Conservation (phyloP, 2,797 vertebrate species). For the Tamandua tetradactyla region DNA sequence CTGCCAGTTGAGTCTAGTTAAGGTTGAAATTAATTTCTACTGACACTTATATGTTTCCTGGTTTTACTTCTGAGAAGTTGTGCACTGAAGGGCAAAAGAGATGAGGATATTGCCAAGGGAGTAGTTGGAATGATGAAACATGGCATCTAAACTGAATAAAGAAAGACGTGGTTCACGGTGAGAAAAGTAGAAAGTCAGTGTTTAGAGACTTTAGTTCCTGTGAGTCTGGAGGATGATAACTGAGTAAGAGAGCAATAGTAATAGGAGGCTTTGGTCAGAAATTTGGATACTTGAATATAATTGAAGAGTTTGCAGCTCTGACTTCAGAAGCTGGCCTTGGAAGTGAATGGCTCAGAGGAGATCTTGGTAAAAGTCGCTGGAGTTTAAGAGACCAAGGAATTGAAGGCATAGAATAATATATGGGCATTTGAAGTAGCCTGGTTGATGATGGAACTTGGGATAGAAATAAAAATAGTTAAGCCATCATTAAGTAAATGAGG, state of each 20-base stretch:
- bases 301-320: not conserved
- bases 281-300: not conserved
- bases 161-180: not conserved
- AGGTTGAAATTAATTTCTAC: not conserved
- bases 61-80: not conserved
- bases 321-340: not conserved
- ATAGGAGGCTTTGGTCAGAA: not conserved
- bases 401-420: too few relatives aligned
- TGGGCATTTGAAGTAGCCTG: too few relatives aligned
- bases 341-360: not conserved
- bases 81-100: not conserved
- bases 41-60: not conserved
- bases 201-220: not conserved
- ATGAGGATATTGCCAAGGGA: not conserved
- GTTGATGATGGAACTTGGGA: not conserved
- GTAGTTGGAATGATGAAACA: not conserved
- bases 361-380: not conserved
- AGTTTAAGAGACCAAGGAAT: not conserved
- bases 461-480: not conserved
- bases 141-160: not conserved
- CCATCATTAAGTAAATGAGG: not conserved
- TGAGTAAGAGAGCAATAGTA: not conserved
- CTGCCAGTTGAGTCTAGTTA: not conserved
- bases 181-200: not conserved
- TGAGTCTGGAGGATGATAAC: not conserved